Percentiles rank a stretch among this genome's conserved stretches.
Evolutionary conservation across 2,113 vertebrate species (phyloP).

Genomic region (Scytalopus superciliaris): DNA sequence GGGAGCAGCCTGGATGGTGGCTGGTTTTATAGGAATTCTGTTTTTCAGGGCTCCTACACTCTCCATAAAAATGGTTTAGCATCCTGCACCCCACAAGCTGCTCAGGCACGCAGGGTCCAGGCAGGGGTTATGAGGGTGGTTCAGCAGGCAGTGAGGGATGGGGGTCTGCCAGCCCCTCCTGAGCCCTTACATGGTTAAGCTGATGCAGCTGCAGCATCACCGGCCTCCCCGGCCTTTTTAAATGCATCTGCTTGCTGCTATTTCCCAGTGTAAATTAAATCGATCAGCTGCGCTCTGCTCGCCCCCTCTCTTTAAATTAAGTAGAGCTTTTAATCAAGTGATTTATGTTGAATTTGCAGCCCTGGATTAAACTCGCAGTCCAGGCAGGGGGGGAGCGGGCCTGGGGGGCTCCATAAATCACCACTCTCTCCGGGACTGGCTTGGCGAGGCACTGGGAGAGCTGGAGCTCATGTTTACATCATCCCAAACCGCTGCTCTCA

Average conservation of each 20-base stretch:
- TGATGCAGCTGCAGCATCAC: not conserved
- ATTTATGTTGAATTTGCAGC: constrained; percentile 11
- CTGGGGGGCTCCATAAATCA: constrained; percentile 33
- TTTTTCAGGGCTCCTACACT: not conserved
- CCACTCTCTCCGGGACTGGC: not conserved
- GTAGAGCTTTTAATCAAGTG: constrained; percentile 65
- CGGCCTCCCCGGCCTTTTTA: not conserved
- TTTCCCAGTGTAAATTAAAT: constrained; percentile 52
- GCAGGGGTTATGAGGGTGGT: not conserved
- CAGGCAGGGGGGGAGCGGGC: not conserved
- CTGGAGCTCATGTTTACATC: constrained; percentile 65
- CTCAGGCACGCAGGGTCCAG: fast-evolving
- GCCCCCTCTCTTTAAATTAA: constrained; percentile 23
- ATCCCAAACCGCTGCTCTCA: constrained; percentile 26
- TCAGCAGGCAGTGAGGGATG: not conserved
- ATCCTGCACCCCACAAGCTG: not conserved
- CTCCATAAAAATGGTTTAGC: fast-evolving
- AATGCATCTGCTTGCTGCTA: constrained; percentile 14
- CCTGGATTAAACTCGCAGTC: not conserved
- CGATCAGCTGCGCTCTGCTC: constrained; percentile 11
- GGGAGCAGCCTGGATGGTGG: fast-evolving
- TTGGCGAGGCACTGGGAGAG: not conserved
- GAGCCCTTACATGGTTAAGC: not conserved
- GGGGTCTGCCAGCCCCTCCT: not conserved
- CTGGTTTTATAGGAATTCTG: not conserved